phyloP scores from a whole-genome alignment of 2,113 vertebrate genomes.

The Prunella fulvescens region DNA sequence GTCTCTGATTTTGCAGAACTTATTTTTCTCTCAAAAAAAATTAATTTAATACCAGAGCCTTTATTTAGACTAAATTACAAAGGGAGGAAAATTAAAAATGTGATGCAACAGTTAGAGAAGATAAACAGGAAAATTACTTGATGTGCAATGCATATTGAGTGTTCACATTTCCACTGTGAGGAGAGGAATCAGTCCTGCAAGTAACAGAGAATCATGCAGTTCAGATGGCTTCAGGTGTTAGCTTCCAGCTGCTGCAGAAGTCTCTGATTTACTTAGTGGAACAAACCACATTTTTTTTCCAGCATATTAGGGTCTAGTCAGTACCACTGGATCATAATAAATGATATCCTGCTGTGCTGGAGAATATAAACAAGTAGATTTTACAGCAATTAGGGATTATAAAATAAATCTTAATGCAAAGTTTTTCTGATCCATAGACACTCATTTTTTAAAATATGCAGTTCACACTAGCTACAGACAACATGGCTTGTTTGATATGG shows the following conservation, averaged over 20 bases:
- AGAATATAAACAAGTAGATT: not conserved
- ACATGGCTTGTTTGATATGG: not conserved
- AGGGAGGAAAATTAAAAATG: not conserved
- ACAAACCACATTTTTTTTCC: not conserved
- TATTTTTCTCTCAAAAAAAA: slow-evolving; percentile 8
- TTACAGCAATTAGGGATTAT: not conserved
- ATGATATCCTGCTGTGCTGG: not conserved
- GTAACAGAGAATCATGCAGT: not conserved
- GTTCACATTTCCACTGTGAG: not conserved
- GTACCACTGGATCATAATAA: not conserved
- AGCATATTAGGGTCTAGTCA: not conserved
- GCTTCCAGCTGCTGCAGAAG: not conserved
- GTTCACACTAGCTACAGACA: not conserved
- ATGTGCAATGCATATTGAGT: slow-evolving; percentile 11
- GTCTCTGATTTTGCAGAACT: not conserved
- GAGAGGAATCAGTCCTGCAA: not conserved
- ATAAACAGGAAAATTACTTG: slow-evolving; percentile 5
- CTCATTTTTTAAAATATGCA: not conserved
- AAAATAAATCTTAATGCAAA: not conserved
- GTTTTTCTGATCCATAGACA: not conserved
- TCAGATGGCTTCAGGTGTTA: not conserved
- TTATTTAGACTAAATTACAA: slow-evolving; percentile 31
- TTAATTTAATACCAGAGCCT: slow-evolving; percentile 6
- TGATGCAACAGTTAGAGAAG: not conserved
- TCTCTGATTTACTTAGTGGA: not conserved